A percentile compares a stretch with the other conserved stretches of the same genome.
Conservation (phyloP, 2,797 vertebrate species). For the Urocyon cinereoargenteus region DNA sequence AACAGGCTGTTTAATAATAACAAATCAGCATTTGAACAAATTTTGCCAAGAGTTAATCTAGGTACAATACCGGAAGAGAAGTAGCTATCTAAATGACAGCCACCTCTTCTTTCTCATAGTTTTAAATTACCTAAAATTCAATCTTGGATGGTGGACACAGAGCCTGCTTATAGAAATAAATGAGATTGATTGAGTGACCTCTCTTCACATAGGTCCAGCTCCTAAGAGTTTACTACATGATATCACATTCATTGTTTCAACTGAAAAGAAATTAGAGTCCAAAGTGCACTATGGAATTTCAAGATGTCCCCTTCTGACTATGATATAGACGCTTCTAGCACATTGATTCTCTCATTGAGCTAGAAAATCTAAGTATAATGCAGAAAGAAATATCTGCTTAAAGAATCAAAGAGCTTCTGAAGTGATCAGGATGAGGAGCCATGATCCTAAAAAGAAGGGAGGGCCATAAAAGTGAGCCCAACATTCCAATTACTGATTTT, state of each 20-base stretch:
- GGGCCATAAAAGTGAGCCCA: neutral
- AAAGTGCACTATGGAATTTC: neutral
- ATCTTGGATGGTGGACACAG: neutral
- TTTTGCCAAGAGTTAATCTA: slow-evolving; percentile 74
- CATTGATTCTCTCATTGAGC: neutral
- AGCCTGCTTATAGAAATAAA: neutral
- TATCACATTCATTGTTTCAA: neutral
- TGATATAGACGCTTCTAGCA: neutral
- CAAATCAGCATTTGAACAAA: slow-evolving; percentile 80
- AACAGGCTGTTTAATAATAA: slow-evolving; percentile 82
- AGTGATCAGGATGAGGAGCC: neutral
- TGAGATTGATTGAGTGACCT: neutral
- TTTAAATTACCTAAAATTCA: slow-evolving; percentile 37
- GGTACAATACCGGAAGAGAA: slow-evolving; percentile 77
- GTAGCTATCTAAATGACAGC: slow-evolving; percentile 21
- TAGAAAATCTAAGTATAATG: neutral
- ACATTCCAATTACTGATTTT: neutral
- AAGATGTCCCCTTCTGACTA: neutral
- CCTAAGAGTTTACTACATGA: neutral
- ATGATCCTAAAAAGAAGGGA: neutral
- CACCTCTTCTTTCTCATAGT: neutral
- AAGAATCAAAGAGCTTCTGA: neutral
- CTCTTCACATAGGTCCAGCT: neutral
- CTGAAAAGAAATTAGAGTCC: neutral
- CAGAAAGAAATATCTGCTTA: neutral